Base-by-base conservation (phyloP, 2,888 invertebrate species). In the Hipparchia sbordonii region DNA sequence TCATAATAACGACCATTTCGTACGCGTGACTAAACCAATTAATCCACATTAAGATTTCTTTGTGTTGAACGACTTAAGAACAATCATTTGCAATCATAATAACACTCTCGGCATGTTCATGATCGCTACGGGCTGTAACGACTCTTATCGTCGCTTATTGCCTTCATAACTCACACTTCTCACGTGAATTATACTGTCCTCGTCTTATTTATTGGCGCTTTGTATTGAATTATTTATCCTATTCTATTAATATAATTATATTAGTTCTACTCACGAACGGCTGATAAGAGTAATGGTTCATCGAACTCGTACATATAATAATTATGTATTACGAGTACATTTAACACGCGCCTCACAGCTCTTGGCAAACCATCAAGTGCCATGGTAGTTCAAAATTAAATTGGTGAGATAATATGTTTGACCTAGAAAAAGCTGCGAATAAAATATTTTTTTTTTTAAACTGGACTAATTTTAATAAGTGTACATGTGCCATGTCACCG, bases 101-200 rank as follows among this genome's bases (percentile, higher is more conserved):
- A 70, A 67, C 62, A 54, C 51, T 72, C 46, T 65, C 45, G 54
- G 67, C 66, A 51, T 63, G 74, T 71, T 61, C 67, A 63, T 70
- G 71, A 75, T 72, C 63, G 70, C 57, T 74, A 67, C 72, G 57
- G 69, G 72, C 67, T 68, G 62, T 67, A 56, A 65, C 73, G 76
- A 77, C 76, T 75, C 56, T 75, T 77, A 77, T 79, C 79, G 70
- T 60, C 65, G 67, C 73, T 78, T 77, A 79, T 74, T 77, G 74
- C 76, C 57, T 72, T 76, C 74, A 77, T 78, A 78, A 76, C 70
- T 79, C 74, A 75, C 72, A 74, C 70, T 73, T 70, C 68, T 71
- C 72, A 70, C 72, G 73, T 76, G 72, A 75, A 73, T 76, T 72
- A 72, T 72, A 74, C 52, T 72, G 65, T 71, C 72, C 69, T 75